phyloP scores from a whole-genome alignment of 2,888 invertebrate genomes.

The Plemyria rubiginata region DNA sequence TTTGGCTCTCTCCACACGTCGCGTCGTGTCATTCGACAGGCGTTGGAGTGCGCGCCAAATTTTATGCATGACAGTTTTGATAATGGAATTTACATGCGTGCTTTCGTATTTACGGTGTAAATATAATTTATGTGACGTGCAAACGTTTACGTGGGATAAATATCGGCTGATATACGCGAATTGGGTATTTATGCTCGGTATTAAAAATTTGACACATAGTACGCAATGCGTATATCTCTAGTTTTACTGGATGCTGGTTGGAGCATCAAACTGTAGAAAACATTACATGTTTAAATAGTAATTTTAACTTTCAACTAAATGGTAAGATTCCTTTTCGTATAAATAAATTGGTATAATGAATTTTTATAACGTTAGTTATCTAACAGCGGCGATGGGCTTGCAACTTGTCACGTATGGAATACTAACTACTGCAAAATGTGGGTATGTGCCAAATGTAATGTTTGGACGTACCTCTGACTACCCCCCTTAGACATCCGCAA shows the following conservation, averaged over 20 bases:
- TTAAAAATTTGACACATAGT: constrained; percentile 13
- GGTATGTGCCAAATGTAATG: too few relatives aligned
- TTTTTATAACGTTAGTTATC: too few relatives aligned
- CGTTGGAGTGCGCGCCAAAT: constrained; percentile 44
- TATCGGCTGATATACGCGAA: constrained; percentile 7
- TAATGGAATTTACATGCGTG: constrained; percentile 36
- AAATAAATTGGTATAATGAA: too few relatives aligned
- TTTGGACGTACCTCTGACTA: too few relatives aligned
- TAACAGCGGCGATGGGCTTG: too few relatives aligned
- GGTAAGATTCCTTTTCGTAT: too few relatives aligned
- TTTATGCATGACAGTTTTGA: constrained; percentile 51
- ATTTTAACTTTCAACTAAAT: too few relatives aligned
- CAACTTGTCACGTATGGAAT: too few relatives aligned
- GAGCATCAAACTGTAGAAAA: background rate
- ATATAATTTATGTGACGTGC: constrained; percentile 31
- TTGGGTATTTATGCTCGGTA: constrained; percentile 7
- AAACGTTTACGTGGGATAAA: constrained; percentile 25
- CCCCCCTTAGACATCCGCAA: too few relatives aligned
- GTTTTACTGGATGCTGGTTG: background rate
- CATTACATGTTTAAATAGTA: background rate
- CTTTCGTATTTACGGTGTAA: constrained; percentile 29
- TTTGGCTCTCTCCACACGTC: constrained; percentile 44
- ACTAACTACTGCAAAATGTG: too few relatives aligned
- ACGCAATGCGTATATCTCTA: constrained; percentile 12
- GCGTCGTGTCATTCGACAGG: constrained; percentile 56